These are phyloP conservation scores for Anagrus nilaparvatae DNA, from an alignment of 1,140 invertebrate genomes.

Conservation along the genomic window DNA sequence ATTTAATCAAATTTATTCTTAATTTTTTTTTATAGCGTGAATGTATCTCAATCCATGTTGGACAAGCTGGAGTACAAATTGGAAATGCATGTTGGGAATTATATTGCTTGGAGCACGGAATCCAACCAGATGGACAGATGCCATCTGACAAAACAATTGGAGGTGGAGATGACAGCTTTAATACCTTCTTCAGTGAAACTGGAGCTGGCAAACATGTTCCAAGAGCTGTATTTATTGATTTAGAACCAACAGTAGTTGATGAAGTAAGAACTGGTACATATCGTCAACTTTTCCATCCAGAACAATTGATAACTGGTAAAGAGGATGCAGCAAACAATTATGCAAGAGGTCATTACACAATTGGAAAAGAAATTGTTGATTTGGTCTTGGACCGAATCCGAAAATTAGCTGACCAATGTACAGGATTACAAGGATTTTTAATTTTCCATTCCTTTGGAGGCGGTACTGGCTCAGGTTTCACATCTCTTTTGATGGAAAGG, in stretches of 20 bases:
- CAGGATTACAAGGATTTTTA: slow-evolving; percentile 55
- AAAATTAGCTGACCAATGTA: slow-evolving; percentile 49
- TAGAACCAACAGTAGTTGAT: slow-evolving; percentile 51
- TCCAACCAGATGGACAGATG: slow-evolving; percentile 80
- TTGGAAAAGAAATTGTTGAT: slow-evolving; percentile 60
- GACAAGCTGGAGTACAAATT: slow-evolving; percentile 67
- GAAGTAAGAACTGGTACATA: slow-evolving; percentile 50
- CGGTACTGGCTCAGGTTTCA: slow-evolving; percentile 60
- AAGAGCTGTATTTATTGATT: slow-evolving; percentile 30
- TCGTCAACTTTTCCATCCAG: slow-evolving; percentile 50
- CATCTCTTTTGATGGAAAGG: slow-evolving; percentile 57
- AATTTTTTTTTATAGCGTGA: slow-evolving; percentile 39
- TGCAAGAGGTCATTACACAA: slow-evolving; percentile 46
- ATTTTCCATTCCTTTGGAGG: slow-evolving; percentile 69
- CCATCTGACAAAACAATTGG: slow-evolving; percentile 34
- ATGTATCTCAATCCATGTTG: slow-evolving; percentile 64
- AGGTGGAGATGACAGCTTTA: slow-evolving; percentile 45
- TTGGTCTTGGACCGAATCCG: slow-evolving; percentile 49
- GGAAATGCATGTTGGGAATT: slow-evolving; percentile 66
- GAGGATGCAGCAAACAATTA: slow-evolving; percentile 21
- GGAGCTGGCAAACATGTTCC: slow-evolving; percentile 31
- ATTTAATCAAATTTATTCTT: not conserved
- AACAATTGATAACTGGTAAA: slow-evolving; percentile 50
- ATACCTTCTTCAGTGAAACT: slow-evolving; percentile 51
- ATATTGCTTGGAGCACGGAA: slow-evolving; percentile 83